A percentile compares a stretch with the other conserved stretches of the same genome.
phyloP scores from a whole-genome alignment of 2,113 vertebrate genomes.

The Upupa epops region DNA sequence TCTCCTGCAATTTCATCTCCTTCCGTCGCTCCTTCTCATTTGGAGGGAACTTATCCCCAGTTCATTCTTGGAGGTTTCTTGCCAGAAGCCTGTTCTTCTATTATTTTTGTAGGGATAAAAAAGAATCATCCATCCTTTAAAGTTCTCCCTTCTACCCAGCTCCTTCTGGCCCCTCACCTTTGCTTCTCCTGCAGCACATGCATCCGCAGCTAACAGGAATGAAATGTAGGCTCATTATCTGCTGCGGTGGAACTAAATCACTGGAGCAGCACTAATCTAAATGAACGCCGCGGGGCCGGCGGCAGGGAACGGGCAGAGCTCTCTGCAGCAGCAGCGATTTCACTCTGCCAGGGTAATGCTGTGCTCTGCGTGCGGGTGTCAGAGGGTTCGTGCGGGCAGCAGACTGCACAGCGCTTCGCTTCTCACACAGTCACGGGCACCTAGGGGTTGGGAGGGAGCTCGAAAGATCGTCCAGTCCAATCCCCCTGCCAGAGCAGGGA shows the following conservation, averaged over 20 bases:
- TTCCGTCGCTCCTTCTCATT: neutral
- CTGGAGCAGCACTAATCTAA: constrained; percentile 68
- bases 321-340: neutral
- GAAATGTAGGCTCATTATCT: constrained; percentile 68
- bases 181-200: constrained; percentile 71
- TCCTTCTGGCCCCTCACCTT: constrained; percentile 67
- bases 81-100: neutral
- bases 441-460: too few species aligned
- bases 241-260: constrained; percentile 67
- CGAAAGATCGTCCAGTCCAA: too few species aligned
- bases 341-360: neutral
- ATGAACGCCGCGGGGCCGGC: constrained; percentile 38
- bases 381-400: neutral
- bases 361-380: neutral
- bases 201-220: constrained; percentile 65
- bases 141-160: constrained; percentile 54
- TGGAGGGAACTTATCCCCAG: neutral
- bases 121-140: neutral
- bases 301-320: constrained; percentile 35
- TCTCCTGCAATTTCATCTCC: neutral
- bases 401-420: neutral
- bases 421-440: neutral
- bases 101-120: neutral
- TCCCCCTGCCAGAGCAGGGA: too few species aligned
- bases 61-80: neutral